These are phyloP conservation scores for Antheraea mylitta DNA, from an alignment of 1,140 invertebrate genomes.

Conservation along the genomic window DNA sequence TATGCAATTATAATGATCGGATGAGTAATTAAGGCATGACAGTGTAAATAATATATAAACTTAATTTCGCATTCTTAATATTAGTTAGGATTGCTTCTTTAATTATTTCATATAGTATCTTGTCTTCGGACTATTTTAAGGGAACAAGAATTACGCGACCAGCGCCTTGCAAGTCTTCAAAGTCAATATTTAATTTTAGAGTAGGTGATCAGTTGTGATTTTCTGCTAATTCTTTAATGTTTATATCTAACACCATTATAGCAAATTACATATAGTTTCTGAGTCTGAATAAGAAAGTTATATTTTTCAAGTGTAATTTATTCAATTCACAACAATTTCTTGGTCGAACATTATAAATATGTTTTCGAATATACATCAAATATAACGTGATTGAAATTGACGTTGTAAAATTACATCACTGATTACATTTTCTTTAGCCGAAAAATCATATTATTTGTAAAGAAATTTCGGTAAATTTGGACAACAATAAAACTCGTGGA, in stretches of 20 bases:
- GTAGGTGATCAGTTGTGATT: too few species aligned
- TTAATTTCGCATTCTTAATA: too few species aligned
- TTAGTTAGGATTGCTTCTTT: too few species aligned
- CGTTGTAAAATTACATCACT: background rate
- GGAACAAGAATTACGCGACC: too few species aligned
- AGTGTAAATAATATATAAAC: too few species aligned
- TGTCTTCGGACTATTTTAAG: too few species aligned
- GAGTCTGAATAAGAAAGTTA: background rate
- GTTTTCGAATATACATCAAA: background rate
- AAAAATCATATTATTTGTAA: background rate
- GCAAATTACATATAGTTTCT: background rate
- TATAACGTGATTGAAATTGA: background rate
- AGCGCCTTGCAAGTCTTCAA: too few species aligned
- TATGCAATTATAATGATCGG: too few species aligned
- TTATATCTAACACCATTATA: background rate
- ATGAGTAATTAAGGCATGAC: too few species aligned
- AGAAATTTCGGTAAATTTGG: background rate
- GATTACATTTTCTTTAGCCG: background rate
- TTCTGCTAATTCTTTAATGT: too few species aligned
- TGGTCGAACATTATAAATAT: background rate
- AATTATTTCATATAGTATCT: too few species aligned
- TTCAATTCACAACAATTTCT: background rate
- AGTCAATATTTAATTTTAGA: too few species aligned
- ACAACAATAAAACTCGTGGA: background rate
- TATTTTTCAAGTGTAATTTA: background rate